Evolutionary conservation across 2,113 vertebrate genomes (phyloP), one percentile per base, ranked within the genome.

Genomic region (Apodemus sylvaticus): DNA sequence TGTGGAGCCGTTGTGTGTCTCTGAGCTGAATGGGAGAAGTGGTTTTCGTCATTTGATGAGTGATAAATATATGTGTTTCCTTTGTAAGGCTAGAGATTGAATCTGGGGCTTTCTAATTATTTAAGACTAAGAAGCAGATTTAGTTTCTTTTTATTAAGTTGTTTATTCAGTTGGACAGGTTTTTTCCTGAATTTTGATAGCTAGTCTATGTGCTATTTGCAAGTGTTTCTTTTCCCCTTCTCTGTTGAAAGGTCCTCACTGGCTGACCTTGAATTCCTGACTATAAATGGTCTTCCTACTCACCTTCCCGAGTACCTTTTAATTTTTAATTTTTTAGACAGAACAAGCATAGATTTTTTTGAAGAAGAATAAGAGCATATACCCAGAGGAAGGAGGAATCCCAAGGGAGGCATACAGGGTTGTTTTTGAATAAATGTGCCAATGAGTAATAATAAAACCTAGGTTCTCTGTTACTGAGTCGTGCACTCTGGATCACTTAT

Each of bases 1-100:
- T 97, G 93, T 94, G 48, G 62, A 86, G 96, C 62, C 96, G 87
- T 60, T 89, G 83, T 95, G 96, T 85, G 48, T 97, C 89, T 96
- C 86, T 95, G 78, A 91, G 89, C 78, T 92, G 77, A 89, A 66
- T 92, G 73, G 74, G 53, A 53, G 58, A 86, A 70, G 97, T 95
- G 0, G 42, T 96, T 96, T 96, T 68, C 78, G 0, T 93, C 85
- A 13, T 10, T 86, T 87, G n/a, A 0, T 3, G 82, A 93, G 64
- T 16, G 1, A 81, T 22, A 7, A 19, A 19, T 34, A 19, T 85
- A 4, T 45, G 5, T 10, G 5, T 36, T 39, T 36, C 45, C 26
- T 45, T 45, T 89, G 39, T 68, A 48, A 3, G 66, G 45, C 78
- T 55, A 48, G 70, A 34, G 20, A 58, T 45, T 58, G 71, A 70